Evolutionary conservation across 1,140 invertebrate species (phyloP), one percentile per base, ranked within the genome.

Genomic region (Drosophila arizonae): DNA sequence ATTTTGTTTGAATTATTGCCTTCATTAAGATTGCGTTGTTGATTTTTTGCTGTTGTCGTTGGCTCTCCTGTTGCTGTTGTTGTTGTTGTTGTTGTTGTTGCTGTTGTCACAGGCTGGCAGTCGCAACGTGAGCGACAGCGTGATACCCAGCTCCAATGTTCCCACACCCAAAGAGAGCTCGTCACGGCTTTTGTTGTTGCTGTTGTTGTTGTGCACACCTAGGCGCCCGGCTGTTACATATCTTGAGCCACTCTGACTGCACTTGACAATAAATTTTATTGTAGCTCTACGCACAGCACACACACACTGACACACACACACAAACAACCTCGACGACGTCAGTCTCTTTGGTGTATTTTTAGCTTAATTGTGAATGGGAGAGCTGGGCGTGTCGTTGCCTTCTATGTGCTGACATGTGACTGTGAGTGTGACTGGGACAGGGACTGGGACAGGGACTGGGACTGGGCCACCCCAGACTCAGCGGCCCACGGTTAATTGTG

Each of bases 21-120:
- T 90, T 90, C 88, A 90, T 90, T 90, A 90, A 90, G 88, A 90
- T 88, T 88, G 88, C 84, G 80, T 90, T 89, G 86, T 89, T 89
- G 85, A 90, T 90, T 87, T 87, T 69, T 30, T 36, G 54, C 30
- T 24, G 24, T 54, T 54, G 51, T 17, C 24, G 51, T 66, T 51
- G 30, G 17, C 56, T 41, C 43, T 41, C 13, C 21, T 24, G 21
- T 30, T 36, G 54, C 30, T 24, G 24, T 54, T 54, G 51, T 17
- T 13, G 51, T 66, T 51, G 30, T 24, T n/a, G 55, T 21, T 60
- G 58, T 17, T 17, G n/a, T 6, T 46, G n/a, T 46, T 17, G 6
- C 30, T 21, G 55, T 28, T 66, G 58, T 70, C 72, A 73, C 71
- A 70, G 60, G 62, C 67, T 75, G 68, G 46, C 66, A 56, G 54